These are phyloP conservation scores for Halichondria panicea DNA, from an alignment of 37 sponge, comb jelly and placozoan genomes.

Conservation along the genomic window DNA sequence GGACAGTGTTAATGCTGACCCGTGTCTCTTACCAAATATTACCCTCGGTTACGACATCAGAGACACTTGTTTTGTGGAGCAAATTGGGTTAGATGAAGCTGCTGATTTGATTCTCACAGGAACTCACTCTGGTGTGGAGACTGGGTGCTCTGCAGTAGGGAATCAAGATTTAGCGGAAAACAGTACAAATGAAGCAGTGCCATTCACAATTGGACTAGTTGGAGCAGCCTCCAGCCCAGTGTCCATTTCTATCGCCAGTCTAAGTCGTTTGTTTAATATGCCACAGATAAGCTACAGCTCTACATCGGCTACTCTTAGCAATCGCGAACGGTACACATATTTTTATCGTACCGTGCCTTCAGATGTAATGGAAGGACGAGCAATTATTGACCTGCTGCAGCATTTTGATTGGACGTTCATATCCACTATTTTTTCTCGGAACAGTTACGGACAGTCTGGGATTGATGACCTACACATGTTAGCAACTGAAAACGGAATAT, in stretches of 20 bases:
- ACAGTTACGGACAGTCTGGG: constrained; percentile 44
- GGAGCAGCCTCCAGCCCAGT: constrained; percentile 72
- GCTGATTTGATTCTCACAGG: constrained; percentile 36
- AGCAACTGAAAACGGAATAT: constrained; percentile 12
- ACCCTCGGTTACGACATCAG: constrained; percentile 74
- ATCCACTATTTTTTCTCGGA: neutral
- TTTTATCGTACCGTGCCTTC: constrained; percentile 78
- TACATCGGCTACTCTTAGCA: constrained; percentile 59
- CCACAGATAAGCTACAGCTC: constrained; percentile 81
- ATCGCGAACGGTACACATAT: constrained; percentile 54
- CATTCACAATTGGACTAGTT: constrained; percentile 37
- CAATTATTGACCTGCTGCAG: constrained; percentile 69
- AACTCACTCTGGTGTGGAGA: neutral
- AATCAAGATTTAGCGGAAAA: too few species aligned
- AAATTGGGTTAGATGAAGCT: constrained; percentile 59
- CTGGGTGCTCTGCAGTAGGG: neutral
- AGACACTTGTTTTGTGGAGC: constrained; percentile 71
- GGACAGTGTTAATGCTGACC: constrained; percentile 52
- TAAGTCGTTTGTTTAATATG: constrained; percentile 56
- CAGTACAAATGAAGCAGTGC: too few species aligned
- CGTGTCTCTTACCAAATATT: constrained; percentile 42
- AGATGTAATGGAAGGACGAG: constrained; percentile 63
- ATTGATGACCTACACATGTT: neutral
- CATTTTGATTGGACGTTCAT: constrained; percentile 53
- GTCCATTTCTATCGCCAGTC: constrained; percentile 43